Percentiles rank a stretch among this genome's conserved stretches.
These are phyloP conservation scores for Geotrypetes seraphini DNA, from an alignment of 2,797 vertebrate species.

Conservation along the genomic window DNA sequence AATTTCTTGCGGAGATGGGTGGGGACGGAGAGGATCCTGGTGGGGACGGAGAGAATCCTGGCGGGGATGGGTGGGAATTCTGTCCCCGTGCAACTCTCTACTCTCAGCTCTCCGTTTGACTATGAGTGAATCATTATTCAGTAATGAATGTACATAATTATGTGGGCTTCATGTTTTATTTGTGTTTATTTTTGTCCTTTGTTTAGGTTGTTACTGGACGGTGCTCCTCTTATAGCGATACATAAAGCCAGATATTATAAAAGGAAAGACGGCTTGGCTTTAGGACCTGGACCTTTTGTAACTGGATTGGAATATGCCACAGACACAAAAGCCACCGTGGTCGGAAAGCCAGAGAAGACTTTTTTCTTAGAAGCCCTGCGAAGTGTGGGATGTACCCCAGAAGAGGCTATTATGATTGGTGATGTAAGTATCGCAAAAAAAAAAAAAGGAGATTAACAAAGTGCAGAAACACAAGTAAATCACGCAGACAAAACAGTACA, in stretches of 20 bases:
- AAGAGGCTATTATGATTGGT: constrained; percentile 87
- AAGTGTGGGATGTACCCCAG: constrained; percentile 61
- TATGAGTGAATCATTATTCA: too few species aligned
- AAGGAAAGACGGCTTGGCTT: constrained; percentile 74
- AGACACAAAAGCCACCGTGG: constrained; percentile 69
- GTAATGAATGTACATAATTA: too few species aligned
- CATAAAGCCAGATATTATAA: constrained; percentile 94
- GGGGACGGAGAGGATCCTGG: too few species aligned
- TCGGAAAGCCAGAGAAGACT: constrained; percentile 80
- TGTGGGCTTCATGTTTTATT: too few species aligned
- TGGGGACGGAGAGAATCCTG: too few species aligned
- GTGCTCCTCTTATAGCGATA: constrained; percentile 86
- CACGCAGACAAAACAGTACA: too few species aligned
- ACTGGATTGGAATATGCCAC: constrained; percentile 77
- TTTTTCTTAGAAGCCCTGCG: constrained; percentile 85
- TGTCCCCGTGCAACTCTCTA: too few species aligned
- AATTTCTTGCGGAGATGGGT: too few species aligned
- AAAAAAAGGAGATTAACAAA: too few species aligned
- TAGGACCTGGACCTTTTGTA: constrained; percentile 91
- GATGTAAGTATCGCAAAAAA: constrained; percentile 72
- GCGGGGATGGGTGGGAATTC: too few species aligned
- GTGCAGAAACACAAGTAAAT: too few species aligned
- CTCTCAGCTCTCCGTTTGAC: too few species aligned
- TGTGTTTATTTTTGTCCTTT: background rate
- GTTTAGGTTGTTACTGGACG: constrained; percentile 71